Evolutionary conservation across 2,888 invertebrate species (phyloP).

Genomic region (Polia nebulosa): DNA sequence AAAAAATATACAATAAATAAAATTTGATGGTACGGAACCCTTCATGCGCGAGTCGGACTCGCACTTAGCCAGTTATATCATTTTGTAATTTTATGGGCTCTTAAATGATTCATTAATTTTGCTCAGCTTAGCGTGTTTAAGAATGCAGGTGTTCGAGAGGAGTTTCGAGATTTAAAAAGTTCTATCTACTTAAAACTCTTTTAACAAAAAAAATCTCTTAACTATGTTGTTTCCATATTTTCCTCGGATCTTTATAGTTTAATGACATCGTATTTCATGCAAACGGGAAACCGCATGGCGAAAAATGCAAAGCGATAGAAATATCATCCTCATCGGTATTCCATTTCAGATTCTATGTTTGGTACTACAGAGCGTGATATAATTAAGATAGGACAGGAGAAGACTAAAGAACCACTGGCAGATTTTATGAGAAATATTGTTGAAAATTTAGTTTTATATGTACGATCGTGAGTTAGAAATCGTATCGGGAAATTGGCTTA

Average conservation of each 20-base stretch:
- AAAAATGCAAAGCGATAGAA: not conserved
- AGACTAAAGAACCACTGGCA: not conserved
- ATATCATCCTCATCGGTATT: not conserved
- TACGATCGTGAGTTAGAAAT: slow-evolving; percentile 20
- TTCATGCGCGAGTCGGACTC: no score
- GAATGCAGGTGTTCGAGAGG: no score
- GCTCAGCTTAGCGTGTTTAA: no score
- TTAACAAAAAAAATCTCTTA: no score
- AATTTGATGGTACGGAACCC: no score
- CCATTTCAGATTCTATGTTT: slow-evolving; percentile 8
- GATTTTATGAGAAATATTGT: slow-evolving; percentile 5
- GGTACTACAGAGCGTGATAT: not conserved
- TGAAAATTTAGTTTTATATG: slow-evolving; percentile 13
- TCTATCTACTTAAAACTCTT: no score
- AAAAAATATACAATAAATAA: no score
- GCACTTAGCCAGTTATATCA: no score
- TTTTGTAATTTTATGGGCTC: not conserved
- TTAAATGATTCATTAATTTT: not conserved
- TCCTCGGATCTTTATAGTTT: not conserved
- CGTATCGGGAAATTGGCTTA: slow-evolving; percentile 37
- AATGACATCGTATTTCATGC: no score
- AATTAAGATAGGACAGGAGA: not conserved
- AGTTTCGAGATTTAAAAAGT: no score
- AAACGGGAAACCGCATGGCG: not conserved
- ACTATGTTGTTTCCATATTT: not conserved